Base-by-base conservation (phyloP, 2,797 vertebrate species). In the Notolabrus celidotus region DNA sequence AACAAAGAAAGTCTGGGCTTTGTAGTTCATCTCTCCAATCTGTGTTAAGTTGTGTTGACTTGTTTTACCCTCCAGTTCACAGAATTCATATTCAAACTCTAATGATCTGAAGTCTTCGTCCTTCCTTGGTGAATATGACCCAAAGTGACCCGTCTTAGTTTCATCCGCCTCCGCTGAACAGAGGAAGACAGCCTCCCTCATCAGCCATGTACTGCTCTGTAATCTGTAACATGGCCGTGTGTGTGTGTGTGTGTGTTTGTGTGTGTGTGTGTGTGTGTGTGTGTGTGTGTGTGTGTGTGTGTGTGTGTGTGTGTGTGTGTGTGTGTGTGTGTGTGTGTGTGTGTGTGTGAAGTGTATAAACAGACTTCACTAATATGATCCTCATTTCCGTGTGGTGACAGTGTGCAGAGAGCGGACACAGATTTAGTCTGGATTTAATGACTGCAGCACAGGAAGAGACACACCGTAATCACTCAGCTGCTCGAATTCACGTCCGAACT, bases 351-450 rank as follows among this genome's bases (percentile, higher is more conserved):
- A n/a, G n/a, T n/a, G 41, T 42, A 33, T 71, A 62, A 67, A 72
- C 84, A 53, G 1, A 14, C 38, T 39, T 45, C 62, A 33, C 54
- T 63, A 23, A 68, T 59, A 17, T 42, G 57, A 78, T 33, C 50
- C 61, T 57, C 38, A 45, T 67, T 79, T 82, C 75, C 29, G 43
- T 56, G 60, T 56, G 33, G 45, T 54, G 72, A 78, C 74, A 70
- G 42, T 7, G 53, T 10, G 71, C 74, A 79, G 45, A 77, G 27
- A 60, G 22, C 80, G 76, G 86, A 82, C 55, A 5, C 60, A 10
- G 50, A 41, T 54, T 64, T 39, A n/a, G 54, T 52, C 55, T n/a
- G 54, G 45, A 29, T 39, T 20, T 46, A 65, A 59, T 64, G 66
- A 71, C 50, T 8, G 15, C 61, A 31, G 58, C 10, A 27, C 63